Evolutionary conservation across 2,888 invertebrate genomes (phyloP).

Genomic region (Papilio elwesi): DNA sequence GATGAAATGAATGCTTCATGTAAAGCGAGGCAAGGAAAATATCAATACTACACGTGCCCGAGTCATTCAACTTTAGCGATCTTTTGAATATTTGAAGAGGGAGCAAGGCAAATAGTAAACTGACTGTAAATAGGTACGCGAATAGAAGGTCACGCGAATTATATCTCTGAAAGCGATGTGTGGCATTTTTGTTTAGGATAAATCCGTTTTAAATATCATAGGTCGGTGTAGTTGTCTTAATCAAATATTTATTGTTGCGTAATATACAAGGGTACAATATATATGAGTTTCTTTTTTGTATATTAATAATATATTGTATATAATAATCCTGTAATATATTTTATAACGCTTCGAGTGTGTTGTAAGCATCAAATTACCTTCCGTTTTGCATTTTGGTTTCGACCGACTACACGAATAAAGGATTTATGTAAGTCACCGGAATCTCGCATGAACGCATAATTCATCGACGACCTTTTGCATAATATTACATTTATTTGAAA

Average conservation of each 20-base stretch:
- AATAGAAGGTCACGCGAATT: conserved; percentile 34
- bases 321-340: neutral
- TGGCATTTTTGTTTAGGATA: neutral
- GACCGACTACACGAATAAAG: conserved; percentile 3
- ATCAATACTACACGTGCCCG: conserved; percentile 51
- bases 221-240: neutral
- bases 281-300: neutral
- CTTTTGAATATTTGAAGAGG: conserved; percentile 45
- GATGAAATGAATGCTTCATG: conserved; percentile 53
- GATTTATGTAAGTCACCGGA: conserved; percentile 13
- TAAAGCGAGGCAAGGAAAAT: conserved; percentile 48
- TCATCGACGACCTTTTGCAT: conserved; percentile 16
- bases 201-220: neutral
- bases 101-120: conserved; percentile 42
- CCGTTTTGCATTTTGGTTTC: conserved; percentile 5
- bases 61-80: conserved; percentile 51
- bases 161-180: conserved; percentile 14
- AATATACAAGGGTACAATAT: neutral
- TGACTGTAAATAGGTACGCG: conserved; percentile 31
- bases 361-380: neutral
- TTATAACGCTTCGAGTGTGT: neutral
- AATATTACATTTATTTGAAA: conserved; percentile 24
- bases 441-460: no score
- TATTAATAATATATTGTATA: neutral
- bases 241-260: neutral